These are phyloP conservation scores for Scleropages formosus DNA, from an alignment of 2,797 vertebrate genomes.

Conservation along the genomic window DNA sequence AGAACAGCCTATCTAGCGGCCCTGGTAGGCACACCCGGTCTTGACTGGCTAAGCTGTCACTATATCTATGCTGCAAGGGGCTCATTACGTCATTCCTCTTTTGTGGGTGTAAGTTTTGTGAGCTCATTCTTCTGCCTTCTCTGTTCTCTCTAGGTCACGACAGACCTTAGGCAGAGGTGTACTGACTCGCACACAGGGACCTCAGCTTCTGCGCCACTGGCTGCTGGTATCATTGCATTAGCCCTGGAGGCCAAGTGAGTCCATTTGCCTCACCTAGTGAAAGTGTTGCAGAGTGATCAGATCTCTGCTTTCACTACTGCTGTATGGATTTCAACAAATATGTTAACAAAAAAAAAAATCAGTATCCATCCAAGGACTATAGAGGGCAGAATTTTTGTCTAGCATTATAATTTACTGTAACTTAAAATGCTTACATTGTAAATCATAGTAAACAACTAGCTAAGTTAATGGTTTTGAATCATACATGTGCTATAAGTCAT, in stretches of 20 bases:
- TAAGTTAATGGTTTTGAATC: too few relatives aligned
- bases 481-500: not conserved
- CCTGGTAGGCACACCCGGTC: not conserved
- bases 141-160: conserved; percentile 78
- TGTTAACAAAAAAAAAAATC: too few relatives aligned
- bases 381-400: too few relatives aligned
- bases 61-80: not conserved
- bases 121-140: conserved; percentile 60
- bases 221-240: conserved; percentile 95
- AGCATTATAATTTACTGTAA: too few relatives aligned
- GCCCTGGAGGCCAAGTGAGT: conserved; percentile 82
- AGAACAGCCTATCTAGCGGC: conserved; percentile 22
- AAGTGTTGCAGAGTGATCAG: not conserved
- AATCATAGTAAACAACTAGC: too few relatives aligned
- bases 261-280: not conserved
- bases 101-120: not conserved
- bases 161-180: conserved; percentile 93
- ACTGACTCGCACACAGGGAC: conserved; percentile 96
- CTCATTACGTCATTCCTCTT: not conserved
- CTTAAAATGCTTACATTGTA: too few relatives aligned
- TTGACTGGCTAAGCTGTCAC: not conserved
- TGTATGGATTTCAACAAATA: too few relatives aligned
- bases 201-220: conserved; percentile 90
- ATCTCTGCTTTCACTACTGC: not conserved
- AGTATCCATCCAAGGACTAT: too few relatives aligned